Percentiles rank a stretch among this genome's conserved stretches.
phyloP scores from a whole-genome alignment of 2,113 vertebrate species.

The Procavia capensis region DNA sequence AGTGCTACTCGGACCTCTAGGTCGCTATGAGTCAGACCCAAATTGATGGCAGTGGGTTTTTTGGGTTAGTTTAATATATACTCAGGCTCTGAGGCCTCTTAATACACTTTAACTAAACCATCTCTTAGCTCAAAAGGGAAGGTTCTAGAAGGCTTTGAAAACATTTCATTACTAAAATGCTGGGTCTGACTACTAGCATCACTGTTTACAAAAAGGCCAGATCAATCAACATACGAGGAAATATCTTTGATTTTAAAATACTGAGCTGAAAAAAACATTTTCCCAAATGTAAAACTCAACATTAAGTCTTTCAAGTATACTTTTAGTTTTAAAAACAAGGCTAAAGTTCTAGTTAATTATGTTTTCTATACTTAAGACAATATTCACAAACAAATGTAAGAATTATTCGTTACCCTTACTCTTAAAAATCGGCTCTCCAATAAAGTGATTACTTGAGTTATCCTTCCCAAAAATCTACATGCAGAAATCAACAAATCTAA shows the following conservation, averaged over 20 bases:
- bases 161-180: slow-evolving; percentile 28
- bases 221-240: slow-evolving; percentile 2
- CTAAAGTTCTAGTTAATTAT: slow-evolving; percentile 18
- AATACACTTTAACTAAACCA: not conserved
- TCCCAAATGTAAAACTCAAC: slow-evolving; percentile 41
- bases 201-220: slow-evolving; percentile 42
- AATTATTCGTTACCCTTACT: slow-evolving; percentile 15
- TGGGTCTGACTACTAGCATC: slow-evolving; percentile 10
- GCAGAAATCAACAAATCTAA: slow-evolving; percentile 30
- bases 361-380: slow-evolving; percentile 43
- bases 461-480: not conserved
- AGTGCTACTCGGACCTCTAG: too few species aligned
- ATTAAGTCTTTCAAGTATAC: slow-evolving; percentile 24
- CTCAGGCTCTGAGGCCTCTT: not conserved
- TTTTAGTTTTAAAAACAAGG: not conserved
- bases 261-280: slow-evolving; percentile 34
- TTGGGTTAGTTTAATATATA: too few species aligned
- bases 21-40: too few species aligned
- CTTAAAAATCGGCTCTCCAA: slow-evolving; percentile 7
- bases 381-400: not conserved
- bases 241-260: slow-evolving; percentile 53
- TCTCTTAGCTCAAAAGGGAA: not conserved
- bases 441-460: slow-evolving; percentile 35
- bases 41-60: too few species aligned
- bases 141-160: not conserved